These are phyloP conservation scores for Montipora foliosa DNA, from an alignment of 64 coral and sea anemone genomes.

Conservation along the genomic window DNA sequence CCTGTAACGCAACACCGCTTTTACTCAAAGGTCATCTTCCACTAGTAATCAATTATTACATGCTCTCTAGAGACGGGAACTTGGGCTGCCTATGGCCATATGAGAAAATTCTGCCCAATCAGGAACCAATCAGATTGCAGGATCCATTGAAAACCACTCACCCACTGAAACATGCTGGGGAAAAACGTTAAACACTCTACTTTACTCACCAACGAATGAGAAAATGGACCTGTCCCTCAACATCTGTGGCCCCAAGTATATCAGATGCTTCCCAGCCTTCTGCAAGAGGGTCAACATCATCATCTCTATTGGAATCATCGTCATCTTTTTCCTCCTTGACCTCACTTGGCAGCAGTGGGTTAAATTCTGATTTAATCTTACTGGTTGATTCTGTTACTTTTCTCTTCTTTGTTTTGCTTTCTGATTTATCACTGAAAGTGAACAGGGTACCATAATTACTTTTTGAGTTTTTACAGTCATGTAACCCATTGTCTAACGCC, in stretches of 20 bases:
- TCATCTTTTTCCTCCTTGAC: constrained; percentile 56
- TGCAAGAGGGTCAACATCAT: constrained; percentile 75
- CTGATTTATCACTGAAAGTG: constrained; percentile 58
- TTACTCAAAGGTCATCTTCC: too few relatives aligned
- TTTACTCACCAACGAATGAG: constrained; percentile 85
- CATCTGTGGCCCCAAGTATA: constrained; percentile 92
- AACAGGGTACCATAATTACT: background rate
- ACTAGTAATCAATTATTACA: too few relatives aligned
- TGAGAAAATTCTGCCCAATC: too few relatives aligned
- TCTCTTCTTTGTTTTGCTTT: constrained; percentile 71
- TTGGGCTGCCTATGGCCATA: too few relatives aligned
- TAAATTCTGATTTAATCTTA: background rate
- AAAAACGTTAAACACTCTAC: too few relatives aligned
- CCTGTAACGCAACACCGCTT: too few relatives aligned
- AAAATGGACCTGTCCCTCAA: constrained; percentile 90
- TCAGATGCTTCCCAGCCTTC: constrained; percentile 85
- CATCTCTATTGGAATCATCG: constrained; percentile 63
- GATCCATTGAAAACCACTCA: too few relatives aligned
- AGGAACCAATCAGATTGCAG: too few relatives aligned
- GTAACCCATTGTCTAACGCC: too few relatives aligned
- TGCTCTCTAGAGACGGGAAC: too few relatives aligned
- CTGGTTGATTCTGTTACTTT: constrained; percentile 23
- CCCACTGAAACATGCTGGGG: too few relatives aligned
- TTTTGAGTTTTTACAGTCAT: too few relatives aligned
- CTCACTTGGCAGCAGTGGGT: background rate